A percentile compares a stretch with the other conserved stretches of the same genome.
These are phyloP conservation scores for Chrysocyon brachyurus DNA, from an alignment of 2,797 vertebrate species.

Conservation along the genomic window DNA sequence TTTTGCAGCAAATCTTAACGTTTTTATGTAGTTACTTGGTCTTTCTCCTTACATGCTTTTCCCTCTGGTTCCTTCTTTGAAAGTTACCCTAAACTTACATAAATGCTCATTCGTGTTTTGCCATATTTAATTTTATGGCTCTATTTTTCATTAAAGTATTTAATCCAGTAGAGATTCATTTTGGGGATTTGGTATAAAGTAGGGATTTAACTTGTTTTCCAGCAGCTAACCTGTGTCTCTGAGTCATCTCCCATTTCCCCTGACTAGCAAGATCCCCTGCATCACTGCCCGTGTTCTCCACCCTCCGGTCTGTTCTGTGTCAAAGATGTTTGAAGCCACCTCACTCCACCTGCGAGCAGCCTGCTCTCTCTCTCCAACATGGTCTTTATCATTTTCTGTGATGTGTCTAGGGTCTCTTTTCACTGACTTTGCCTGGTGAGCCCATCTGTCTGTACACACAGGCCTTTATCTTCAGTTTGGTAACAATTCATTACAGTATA, in stretches of 20 bases:
- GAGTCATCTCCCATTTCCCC: not conserved
- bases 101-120: conserved; percentile 14
- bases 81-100: not conserved
- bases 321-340: not conserved
- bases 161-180: not conserved
- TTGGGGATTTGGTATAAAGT: not conserved
- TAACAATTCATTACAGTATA: not conserved
- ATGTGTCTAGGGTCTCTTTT: not conserved
- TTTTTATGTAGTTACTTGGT: not conserved
- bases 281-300: fast-evolving
- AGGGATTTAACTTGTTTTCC: not conserved
- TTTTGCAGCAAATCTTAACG: not conserved
- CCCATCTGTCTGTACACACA: conserved; percentile 27
- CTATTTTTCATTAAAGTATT: conserved; percentile 45
- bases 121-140: not conserved
- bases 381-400: conserved; percentile 37
- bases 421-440: conserved; percentile 20
- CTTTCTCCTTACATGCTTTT: not conserved
- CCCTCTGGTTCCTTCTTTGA: not conserved
- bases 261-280: not conserved
- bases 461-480: not conserved
- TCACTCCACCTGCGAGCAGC: not conserved
- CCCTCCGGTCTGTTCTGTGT: not conserved
- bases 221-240: not conserved
- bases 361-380: not conserved